A percentile compares a stretch with the other conserved stretches of the same genome.
Conservation (phyloP, 1,140 invertebrate genomes). For the Bombus impatiens region DNA sequence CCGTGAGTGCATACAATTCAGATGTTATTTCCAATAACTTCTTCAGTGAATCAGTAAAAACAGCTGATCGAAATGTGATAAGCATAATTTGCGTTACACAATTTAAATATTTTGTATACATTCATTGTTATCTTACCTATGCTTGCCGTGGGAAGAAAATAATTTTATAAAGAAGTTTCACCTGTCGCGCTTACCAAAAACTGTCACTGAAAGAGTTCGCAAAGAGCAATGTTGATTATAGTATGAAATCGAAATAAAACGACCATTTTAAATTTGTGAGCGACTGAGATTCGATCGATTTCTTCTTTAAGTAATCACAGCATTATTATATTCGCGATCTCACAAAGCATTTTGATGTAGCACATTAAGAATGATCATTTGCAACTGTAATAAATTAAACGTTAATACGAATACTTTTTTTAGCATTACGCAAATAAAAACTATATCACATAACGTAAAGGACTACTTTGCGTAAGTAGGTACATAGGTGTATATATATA, state of each 20-base stretch:
- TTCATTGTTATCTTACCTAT: background rate
- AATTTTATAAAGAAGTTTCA: background rate
- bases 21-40: background rate
- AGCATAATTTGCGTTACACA: background rate
- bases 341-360: constrained; percentile 10
- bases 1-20: background rate
- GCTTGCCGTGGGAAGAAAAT: background rate
- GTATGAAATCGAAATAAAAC: background rate
- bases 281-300: background rate
- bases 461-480: constrained; percentile 2
- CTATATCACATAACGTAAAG: constrained; percentile 37
- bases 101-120: background rate
- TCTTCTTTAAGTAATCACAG: background rate
- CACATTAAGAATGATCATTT: constrained; percentile 11
- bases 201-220: constrained; percentile 4
- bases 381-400: background rate
- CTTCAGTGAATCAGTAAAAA: background rate
- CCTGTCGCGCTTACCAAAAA: background rate
- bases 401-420: constrained; percentile 9
- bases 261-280: background rate
- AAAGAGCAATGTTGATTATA: background rate
- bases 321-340: background rate
- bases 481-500: background rate
- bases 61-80: background rate
- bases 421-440: constrained; percentile 28